Conservation (phyloP, 30 jellyfish, hydroid and myxozoan genomes). For the Mastigias papua region DNA sequence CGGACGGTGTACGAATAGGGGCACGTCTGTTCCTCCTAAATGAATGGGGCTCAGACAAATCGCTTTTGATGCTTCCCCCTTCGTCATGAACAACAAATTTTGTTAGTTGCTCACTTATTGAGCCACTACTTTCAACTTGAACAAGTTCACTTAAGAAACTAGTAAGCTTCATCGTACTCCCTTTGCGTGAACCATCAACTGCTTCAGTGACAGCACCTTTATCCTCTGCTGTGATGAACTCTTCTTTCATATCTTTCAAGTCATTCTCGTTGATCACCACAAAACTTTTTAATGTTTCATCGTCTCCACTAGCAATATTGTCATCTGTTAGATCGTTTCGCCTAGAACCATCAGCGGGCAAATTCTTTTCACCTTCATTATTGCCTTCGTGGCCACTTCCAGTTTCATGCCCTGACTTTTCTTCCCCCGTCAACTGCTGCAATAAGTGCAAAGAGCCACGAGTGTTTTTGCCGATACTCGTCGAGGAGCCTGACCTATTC, state of each 20-base stretch:
- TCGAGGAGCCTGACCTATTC: background rate
- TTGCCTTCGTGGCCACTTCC: background rate
- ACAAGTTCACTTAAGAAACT: too few relatives aligned
- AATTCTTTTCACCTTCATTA: background rate
- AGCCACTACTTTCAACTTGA: background rate
- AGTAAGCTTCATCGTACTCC: background rate
- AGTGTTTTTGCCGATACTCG: too few relatives aligned
- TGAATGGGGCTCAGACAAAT: background rate
- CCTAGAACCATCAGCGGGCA: background rate
- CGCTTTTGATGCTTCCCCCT: background rate
- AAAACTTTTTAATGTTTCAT: background rate
- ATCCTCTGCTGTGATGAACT: background rate
- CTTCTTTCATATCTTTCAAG: constrained; percentile 6
- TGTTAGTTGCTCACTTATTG: background rate
- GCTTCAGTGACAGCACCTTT: background rate
- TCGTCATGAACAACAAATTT: background rate
- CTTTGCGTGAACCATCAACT: background rate
- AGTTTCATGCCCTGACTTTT: background rate
- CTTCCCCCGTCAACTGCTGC: background rate
- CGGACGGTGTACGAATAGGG: background rate
- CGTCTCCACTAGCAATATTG: background rate
- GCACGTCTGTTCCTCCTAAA: background rate
- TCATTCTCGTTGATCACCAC: constrained; percentile 37
- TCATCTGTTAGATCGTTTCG: background rate
- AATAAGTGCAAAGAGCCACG: too few relatives aligned